A percentile compares a stretch with the other conserved stretches of the same genome.
Evolutionary conservation across 2,888 invertebrate genomes (phyloP).

Genomic region (Chelonus formosanus): DNA sequence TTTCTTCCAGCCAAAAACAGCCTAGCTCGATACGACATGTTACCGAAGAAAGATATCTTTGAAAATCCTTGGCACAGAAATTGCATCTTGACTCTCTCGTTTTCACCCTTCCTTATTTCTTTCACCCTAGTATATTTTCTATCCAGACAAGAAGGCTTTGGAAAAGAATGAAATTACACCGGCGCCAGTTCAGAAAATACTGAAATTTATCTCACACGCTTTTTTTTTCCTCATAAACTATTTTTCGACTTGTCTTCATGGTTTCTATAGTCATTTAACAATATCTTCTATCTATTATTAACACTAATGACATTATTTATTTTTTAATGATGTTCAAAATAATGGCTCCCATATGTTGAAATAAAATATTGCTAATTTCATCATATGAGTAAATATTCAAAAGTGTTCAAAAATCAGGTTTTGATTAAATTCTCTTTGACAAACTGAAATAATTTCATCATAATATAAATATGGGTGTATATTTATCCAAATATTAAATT

Average conservation of each 20-base stretch:
- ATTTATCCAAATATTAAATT: neutral
- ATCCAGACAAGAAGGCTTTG: conserved; percentile 12
- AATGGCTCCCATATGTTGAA: too few relatives aligned
- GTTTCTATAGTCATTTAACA: conserved; percentile 2
- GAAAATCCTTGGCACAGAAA: conserved; percentile 12
- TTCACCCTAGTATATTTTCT: conserved; percentile 7
- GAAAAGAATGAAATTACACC: conserved; percentile 33
- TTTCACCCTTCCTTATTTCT: conserved; percentile 1
- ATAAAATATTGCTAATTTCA: too few relatives aligned
- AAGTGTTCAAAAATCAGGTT: too few relatives aligned
- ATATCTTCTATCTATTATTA: neutral
- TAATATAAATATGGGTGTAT: neutral
- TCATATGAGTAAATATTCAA: too few relatives aligned
- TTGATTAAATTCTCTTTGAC: too few relatives aligned
- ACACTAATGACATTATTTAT: neutral
- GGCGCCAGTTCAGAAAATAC: conserved; percentile 28
- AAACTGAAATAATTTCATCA: too few relatives aligned
- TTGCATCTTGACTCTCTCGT: conserved; percentile 16
- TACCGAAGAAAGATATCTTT: conserved; percentile 12
- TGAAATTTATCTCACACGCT: conserved; percentile 29
- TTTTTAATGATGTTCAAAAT: neutral
- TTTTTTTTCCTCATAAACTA: conserved; percentile 19
- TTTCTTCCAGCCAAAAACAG: neutral
- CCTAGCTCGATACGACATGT: neutral
- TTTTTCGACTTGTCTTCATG: conserved; percentile 21